Evolutionary conservation across 2,888 invertebrate species (phyloP).

Genomic region (Dryadula phaetusa): DNA sequence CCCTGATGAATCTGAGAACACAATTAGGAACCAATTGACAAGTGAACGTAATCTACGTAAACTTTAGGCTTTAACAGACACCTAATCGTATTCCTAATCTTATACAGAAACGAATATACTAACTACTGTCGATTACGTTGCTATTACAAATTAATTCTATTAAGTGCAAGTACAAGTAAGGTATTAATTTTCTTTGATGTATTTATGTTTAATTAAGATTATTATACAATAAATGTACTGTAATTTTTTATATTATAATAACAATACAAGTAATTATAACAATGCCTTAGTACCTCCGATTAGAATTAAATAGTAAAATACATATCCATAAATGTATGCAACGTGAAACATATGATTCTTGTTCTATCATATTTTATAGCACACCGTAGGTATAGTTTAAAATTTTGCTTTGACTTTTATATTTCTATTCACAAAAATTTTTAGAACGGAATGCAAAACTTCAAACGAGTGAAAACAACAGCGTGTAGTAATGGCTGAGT

Average conservation of each 20-base stretch:
- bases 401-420: conserved; percentile 31
- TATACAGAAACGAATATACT: too few species aligned
- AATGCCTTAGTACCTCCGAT: background rate
- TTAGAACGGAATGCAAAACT: conserved; percentile 35
- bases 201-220: too few species aligned
- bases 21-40: conserved; percentile 20
- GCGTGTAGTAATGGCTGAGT: conserved; percentile 28
- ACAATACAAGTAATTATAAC: background rate
- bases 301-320: background rate
- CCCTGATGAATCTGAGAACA: conserved; percentile 24
- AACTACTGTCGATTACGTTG: background rate
- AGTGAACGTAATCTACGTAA: conserved; percentile 23
- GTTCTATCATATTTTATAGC: conserved; percentile 9
- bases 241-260: background rate
- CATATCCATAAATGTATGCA: background rate
- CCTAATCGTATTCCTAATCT: background rate
- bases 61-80: conserved; percentile 24
- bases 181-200: too few species aligned
- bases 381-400: conserved; percentile 21
- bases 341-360: background rate
- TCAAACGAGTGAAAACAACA: conserved; percentile 32
- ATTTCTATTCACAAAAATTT: conserved; percentile 29
- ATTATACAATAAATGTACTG: too few species aligned
- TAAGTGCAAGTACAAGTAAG: background rate
- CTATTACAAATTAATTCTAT: background rate